Conservation (phyloP, 2,797 vertebrate species). For the Sciaenops ocellatus region DNA sequence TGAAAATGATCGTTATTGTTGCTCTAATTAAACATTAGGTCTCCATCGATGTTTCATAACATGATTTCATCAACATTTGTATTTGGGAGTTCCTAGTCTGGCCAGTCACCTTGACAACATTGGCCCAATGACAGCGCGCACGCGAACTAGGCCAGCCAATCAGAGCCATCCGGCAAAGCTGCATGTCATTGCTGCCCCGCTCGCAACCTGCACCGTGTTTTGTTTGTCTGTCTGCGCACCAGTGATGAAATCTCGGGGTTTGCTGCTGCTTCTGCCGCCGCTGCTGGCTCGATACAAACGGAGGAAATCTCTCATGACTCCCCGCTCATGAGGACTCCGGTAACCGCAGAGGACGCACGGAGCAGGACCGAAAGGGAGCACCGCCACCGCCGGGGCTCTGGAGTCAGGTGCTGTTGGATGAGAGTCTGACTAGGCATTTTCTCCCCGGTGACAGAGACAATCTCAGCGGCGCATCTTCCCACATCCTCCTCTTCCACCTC, state of each 20-base stretch:
- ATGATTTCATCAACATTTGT: conserved; percentile 47
- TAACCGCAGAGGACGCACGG: conserved; percentile 64
- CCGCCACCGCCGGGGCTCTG: conserved; percentile 40
- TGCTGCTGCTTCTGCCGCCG: background rate
- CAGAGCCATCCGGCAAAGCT: conserved; percentile 67
- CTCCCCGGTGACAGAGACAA: conserved; percentile 81
- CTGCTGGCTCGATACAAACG: conserved; percentile 28
- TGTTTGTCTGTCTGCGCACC: conserved; percentile 76
- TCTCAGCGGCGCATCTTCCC: conserved; percentile 77
- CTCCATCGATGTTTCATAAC: conserved; percentile 20
- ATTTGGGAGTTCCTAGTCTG: conserved; percentile 78
- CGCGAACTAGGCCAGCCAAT: conserved; percentile 84
- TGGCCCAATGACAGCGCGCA: conserved; percentile 84
- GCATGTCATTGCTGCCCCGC: conserved; percentile 77
- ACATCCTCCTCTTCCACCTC: conserved; percentile 57
- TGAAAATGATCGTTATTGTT: background rate
- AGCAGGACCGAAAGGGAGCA: conserved; percentile 66
- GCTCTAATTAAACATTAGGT: background rate
- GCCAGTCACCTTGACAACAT: conserved; percentile 87
- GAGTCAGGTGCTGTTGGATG: conserved; percentile 74
- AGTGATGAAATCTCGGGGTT: conserved; percentile 46
- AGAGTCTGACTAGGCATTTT: conserved; percentile 81
- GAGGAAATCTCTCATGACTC: conserved; percentile 12
- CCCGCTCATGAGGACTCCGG: conserved; percentile 63
- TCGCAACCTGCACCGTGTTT: conserved; percentile 75